Evolutionary conservation across 2,888 invertebrate genomes (phyloP).

Genomic region (Elegia similella): DNA sequence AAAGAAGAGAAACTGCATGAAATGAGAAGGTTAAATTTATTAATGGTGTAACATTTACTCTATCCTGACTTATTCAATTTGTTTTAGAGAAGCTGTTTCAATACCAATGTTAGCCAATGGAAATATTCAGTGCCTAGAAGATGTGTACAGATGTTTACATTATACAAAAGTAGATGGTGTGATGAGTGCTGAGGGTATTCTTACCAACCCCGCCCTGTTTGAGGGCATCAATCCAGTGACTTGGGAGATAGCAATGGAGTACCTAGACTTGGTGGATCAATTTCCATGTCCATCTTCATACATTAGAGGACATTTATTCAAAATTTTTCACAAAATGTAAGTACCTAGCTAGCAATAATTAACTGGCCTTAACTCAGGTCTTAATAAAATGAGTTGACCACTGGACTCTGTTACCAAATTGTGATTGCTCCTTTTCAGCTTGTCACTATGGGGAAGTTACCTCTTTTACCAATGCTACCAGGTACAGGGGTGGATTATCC

Average conservation of each 20-base stretch:
- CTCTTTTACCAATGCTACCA: no score
- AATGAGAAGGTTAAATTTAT: no score
- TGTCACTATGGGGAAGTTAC: no score
- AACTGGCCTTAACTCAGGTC: neutral
- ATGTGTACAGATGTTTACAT: slow-evolving; percentile 91
- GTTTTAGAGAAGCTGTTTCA: slow-evolving; percentile 87
- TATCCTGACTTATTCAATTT: neutral
- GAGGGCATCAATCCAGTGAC: slow-evolving; percentile 88
- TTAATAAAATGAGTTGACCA: no score
- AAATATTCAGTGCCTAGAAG: slow-evolving; percentile 95
- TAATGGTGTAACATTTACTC: no score
- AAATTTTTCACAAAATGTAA: slow-evolving; percentile 96
- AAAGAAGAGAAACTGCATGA: no score
- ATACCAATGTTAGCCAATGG: slow-evolving; percentile 99
- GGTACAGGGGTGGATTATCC: no score
- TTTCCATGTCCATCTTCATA: slow-evolving; percentile 95
- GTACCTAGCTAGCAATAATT: slow-evolving; percentile 40
- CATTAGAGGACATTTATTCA: slow-evolving; percentile 97
- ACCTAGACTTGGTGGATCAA: slow-evolving; percentile 89
- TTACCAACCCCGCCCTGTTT: slow-evolving; percentile 98
- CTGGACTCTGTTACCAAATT: no score
- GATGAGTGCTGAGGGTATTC: slow-evolving; percentile 96
- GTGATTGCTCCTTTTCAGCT: no score
- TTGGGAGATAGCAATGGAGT: slow-evolving; percentile 95
- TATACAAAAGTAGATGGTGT: slow-evolving; percentile 93